phyloP scores from a whole-genome alignment of 1,140 invertebrate genomes.

The Caenorhabditis tropicalis region DNA sequence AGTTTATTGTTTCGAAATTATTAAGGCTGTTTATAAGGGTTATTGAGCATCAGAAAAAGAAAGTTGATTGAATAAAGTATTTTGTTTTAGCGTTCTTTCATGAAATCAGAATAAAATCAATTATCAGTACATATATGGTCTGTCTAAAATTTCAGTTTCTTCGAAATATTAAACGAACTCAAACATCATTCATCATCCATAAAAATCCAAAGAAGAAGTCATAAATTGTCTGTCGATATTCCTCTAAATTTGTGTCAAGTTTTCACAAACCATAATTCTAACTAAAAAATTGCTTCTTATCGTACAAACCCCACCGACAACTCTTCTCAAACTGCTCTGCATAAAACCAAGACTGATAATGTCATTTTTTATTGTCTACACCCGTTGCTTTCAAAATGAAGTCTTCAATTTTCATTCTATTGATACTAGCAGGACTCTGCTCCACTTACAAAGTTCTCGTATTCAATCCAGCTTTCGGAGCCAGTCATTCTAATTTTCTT shows the following conservation, averaged over 20 bases:
- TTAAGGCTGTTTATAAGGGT: neutral
- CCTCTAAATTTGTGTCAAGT: neutral
- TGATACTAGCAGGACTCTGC: neutral
- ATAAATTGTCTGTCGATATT: neutral
- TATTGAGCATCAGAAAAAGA: neutral
- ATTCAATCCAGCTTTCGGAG: constrained; percentile 47
- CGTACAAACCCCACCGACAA: constrained; percentile 12
- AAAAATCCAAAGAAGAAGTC: neutral
- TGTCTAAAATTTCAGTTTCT: neutral
- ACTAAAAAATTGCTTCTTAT: neutral
- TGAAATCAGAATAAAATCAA: too few relatives aligned
- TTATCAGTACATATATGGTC: too few relatives aligned
- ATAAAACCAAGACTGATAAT: neutral
- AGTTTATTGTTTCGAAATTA: neutral
- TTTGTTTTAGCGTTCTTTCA: neutral
- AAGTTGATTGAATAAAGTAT: neutral
- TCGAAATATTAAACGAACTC: neutral
- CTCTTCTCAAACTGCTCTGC: neutral
- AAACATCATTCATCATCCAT: neutral
- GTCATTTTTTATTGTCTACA: neutral
- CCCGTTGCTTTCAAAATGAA: neutral
- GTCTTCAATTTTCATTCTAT: constrained; percentile 1
- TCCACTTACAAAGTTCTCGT: constrained; percentile 48
- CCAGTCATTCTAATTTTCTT: constrained; percentile 40
- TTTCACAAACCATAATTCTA: neutral